Conservation (phyloP, 1,140 invertebrate species). For the Mactra quadrangularis region DNA sequence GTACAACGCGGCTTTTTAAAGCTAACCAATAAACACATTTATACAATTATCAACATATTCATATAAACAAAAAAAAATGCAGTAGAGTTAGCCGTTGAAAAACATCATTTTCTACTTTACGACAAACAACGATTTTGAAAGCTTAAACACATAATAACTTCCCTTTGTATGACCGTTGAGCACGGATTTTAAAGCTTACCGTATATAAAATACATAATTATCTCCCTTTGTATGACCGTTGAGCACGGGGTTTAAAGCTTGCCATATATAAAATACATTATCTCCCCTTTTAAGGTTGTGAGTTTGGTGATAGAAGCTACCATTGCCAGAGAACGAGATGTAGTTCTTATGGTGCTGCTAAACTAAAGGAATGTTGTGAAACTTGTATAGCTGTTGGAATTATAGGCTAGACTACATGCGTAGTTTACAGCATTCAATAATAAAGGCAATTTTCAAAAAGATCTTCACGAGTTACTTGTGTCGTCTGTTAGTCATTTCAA, state of each 20-base stretch:
- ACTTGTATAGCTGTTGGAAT: slow-evolving; percentile 21
- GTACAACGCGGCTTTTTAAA: too few relatives aligned
- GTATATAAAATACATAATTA: not conserved
- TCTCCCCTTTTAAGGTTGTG: slow-evolving; percentile 16
- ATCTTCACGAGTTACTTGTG: too few relatives aligned
- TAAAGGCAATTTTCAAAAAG: too few relatives aligned
- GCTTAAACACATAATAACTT: not conserved
- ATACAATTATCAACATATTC: too few relatives aligned
- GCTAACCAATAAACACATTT: too few relatives aligned
- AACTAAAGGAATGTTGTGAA: slow-evolving; percentile 21
- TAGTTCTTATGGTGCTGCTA: not conserved
- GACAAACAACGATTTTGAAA: not conserved
- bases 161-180: not conserved
- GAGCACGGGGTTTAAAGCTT: too few relatives aligned
- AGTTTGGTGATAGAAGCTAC: slow-evolving; percentile 22
- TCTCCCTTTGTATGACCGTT: not conserved
- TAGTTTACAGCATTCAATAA: too few relatives aligned
- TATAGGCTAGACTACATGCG: slow-evolving; percentile 9
- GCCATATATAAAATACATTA: not conserved
- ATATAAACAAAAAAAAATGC: too few relatives aligned
- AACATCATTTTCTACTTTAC: not conserved
- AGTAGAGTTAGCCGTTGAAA: not conserved
- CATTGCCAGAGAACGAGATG: not conserved
- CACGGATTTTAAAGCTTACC: not conserved
- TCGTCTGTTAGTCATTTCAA: too few relatives aligned